Percentiles rank a stretch among this genome's conserved stretches.
These are phyloP conservation scores for Creontiades dilutus DNA, from an alignment of 2,888 invertebrate genomes.

Conservation along the genomic window DNA sequence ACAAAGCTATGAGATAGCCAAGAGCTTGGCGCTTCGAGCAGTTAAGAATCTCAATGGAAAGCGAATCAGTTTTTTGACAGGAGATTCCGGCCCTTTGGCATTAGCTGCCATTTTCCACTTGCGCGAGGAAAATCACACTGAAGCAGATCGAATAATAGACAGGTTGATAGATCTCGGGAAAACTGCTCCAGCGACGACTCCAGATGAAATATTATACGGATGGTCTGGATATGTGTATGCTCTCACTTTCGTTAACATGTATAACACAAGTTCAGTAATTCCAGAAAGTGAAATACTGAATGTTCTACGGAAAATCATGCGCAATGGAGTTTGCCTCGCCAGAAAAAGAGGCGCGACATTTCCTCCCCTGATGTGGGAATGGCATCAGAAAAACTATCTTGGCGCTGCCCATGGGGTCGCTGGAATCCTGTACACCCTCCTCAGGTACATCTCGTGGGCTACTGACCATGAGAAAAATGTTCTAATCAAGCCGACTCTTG, in stretches of 20 bases:
- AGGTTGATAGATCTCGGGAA: conserved; percentile 80
- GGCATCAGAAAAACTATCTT: conserved; percentile 92
- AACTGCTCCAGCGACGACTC: conserved; percentile 76
- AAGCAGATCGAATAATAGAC: conserved; percentile 77
- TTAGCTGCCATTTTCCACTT: conserved; percentile 82
- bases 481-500: conserved; percentile 83
- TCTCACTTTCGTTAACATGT: conserved; percentile 85
- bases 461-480: conserved; percentile 81
- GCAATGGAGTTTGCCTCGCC: conserved; percentile 84
- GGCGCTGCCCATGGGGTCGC: conserved; percentile 94
- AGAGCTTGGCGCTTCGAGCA: conserved; percentile 79
- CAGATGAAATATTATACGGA: conserved; percentile 93
- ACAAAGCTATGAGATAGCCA: conserved; percentile 77
- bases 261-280: neutral
- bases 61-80: conserved; percentile 84
- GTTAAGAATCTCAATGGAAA: conserved; percentile 79
- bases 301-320: conserved; percentile 81
- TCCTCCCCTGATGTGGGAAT: conserved; percentile 88
- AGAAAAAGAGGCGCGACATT: conserved; percentile 71
- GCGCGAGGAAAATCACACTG: conserved; percentile 78
- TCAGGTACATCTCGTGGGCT: conserved; percentile 82
- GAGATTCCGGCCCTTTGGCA: conserved; percentile 85
- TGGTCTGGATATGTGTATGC: conserved; percentile 90
- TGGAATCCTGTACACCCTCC: conserved; percentile 90
- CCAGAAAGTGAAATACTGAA: conserved; percentile 6